Base-by-base conservation (phyloP, 2,888 invertebrate genomes). In the Xiphydria camelus region DNA sequence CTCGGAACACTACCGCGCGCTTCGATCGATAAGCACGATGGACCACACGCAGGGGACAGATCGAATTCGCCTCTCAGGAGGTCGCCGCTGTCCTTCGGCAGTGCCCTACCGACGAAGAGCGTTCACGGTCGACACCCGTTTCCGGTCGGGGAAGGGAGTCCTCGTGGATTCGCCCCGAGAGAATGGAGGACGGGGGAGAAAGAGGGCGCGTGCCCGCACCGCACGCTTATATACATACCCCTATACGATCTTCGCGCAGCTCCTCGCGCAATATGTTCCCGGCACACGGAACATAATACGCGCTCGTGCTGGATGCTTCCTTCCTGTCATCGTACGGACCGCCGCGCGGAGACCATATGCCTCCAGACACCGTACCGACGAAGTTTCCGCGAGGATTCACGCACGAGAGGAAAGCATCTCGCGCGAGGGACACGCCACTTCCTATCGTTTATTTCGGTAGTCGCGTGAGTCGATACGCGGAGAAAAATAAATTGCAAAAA, bases 121-220 rank as follows among this genome's bases (percentile, higher is more conserved):
- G 52, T 45, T 41, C 42, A 64, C 66, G 61, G 65, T 64, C 54
- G 66, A 66, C 64, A 66, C 59, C 59, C 51, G 57, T 62, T 64
- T 64, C 64, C 64, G 64, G 62, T 46, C 51, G 44, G 41, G 38
- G 41, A 6, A n/a, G 23, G 23, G 23, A n/a, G 7, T 23, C 23
- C 23, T 6, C n/a, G 6, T 23, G n/a, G 7, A 6, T 23, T 23
- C n/a, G 23, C 6, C 6, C 29, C 12, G 29, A 29, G 12, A 29
- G 29, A 29, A 29, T 12, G 29, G 29, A 29, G 29, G n/a, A n/a
- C n/a, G n/a, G n/a, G n/a, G n/a, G n/a, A n/a, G n/a, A 58, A 57
- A 56, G 41, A 36, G 53, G 58, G 59, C 66, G 57, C 67, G 66
- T 64, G 63, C 67, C 57, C 54, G 44, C 53, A 57, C 41, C 53